phyloP scores from a whole-genome alignment of 2,113 vertebrate species.

The Phyllostomus discolor region DNA sequence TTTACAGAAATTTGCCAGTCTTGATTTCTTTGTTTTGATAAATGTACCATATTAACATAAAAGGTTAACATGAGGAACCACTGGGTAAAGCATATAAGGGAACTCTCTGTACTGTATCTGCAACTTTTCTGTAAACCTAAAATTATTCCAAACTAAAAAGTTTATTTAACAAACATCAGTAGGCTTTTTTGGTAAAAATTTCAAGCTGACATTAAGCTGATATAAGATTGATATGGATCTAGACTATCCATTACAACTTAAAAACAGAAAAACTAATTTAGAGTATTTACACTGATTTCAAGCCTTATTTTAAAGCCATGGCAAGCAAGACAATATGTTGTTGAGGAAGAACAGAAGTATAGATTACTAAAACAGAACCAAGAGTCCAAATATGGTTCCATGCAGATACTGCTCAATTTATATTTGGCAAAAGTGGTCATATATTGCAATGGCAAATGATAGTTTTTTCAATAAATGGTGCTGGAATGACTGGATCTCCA shows the following conservation, averaged over 20 bases:
- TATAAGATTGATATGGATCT: background rate
- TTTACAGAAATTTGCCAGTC: background rate
- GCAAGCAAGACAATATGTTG: background rate
- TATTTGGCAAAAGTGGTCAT: background rate
- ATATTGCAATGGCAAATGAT: background rate
- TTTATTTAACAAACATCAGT: background rate
- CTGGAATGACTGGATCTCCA: background rate
- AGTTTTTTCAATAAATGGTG: background rate
- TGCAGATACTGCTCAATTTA: background rate
- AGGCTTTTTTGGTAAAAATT: background rate
- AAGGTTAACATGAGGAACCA: background rate
- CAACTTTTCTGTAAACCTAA: background rate
- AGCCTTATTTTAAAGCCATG: background rate
- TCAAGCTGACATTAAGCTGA: background rate
- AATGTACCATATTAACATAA: background rate
- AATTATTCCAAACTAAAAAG: background rate
- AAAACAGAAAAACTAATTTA: background rate
- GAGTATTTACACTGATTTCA: background rate
- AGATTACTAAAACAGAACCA: background rate
- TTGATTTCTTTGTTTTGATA: background rate
- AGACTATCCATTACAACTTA: background rate
- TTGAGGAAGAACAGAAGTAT: background rate
- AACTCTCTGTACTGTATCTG: background rate
- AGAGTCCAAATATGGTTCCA: background rate
- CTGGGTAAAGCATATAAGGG: background rate